phyloP scores from a whole-genome alignment of 2,888 invertebrate species.

The Netelia virgata region DNA sequence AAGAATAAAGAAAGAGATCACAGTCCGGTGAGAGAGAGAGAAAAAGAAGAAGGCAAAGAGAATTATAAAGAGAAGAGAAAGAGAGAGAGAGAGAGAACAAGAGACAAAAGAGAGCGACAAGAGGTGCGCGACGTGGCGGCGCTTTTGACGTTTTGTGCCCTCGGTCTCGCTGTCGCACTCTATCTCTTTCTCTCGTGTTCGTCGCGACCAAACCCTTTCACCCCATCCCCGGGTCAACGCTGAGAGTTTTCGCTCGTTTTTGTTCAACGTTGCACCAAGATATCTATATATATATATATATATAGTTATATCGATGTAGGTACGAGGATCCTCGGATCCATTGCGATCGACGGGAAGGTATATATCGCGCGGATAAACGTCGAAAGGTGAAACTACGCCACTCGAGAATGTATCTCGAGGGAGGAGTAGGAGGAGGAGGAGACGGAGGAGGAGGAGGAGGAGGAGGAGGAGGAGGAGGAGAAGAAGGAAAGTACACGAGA shows the following conservation, averaged over 20 bases:
- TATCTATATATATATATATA: constrained; percentile 14
- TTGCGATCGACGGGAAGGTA: constrained; percentile 40
- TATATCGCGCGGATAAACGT: constrained; percentile 56
- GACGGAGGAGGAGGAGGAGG: constrained; percentile 45
- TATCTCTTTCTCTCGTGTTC: constrained; percentile 69
- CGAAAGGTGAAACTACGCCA: constrained; percentile 65
- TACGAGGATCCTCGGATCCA: constrained; percentile 14
- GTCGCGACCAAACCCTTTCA: constrained; percentile 60
- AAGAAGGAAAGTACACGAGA: constrained; percentile 45
- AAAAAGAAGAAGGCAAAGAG: constrained; percentile 25
- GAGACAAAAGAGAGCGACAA: constrained; percentile 74
- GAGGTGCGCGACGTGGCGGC: constrained; percentile 72
- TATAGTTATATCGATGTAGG: constrained; percentile 22
- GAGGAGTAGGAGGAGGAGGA: constrained; percentile 30
- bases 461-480: constrained; percentile 35
- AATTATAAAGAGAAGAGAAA: constrained; percentile 32
- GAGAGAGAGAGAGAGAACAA: constrained; percentile 62
- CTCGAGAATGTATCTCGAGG: constrained; percentile 60
- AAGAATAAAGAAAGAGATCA: constrained; percentile 59
- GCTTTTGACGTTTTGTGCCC: constrained; percentile 77
- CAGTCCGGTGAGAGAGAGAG: constrained; percentile 49
- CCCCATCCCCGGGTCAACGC: constrained; percentile 22
- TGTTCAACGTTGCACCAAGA: constrained; percentile 35
- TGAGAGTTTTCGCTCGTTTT: background rate
- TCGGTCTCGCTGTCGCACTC: constrained; percentile 70